Conservation (phyloP, 2,888 invertebrate species). For the Morpho achilles region DNA sequence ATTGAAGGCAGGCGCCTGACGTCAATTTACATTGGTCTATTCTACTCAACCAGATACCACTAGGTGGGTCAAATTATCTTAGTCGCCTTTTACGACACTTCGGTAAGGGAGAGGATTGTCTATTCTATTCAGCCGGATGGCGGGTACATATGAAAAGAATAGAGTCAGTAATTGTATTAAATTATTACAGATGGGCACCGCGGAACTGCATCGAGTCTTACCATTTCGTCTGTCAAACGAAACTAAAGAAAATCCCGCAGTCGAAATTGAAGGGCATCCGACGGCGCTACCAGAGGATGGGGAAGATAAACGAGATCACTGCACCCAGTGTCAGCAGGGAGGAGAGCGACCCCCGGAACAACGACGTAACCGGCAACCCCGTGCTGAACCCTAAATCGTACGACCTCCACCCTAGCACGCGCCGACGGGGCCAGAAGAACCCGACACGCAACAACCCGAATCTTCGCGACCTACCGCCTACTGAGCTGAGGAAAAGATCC, state of each 20-base stretch:
- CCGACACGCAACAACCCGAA: slow-evolving; percentile 37
- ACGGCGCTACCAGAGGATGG: slow-evolving; percentile 71
- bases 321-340: slow-evolving; percentile 62
- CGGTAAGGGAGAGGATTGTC: too few species aligned
- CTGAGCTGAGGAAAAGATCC: slow-evolving; percentile 53
- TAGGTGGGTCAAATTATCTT: too few species aligned
- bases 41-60: too few species aligned
- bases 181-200: slow-evolving; percentile 81
- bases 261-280: slow-evolving; percentile 66
- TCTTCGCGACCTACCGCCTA: slow-evolving; percentile 40
- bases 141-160: too few species aligned
- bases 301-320: slow-evolving; percentile 77
- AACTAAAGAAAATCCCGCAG: slow-evolving; percentile 71
- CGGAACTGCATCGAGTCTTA: slow-evolving; percentile 81
- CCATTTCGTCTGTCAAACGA: slow-evolving; percentile 85
- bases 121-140: too few species aligned
- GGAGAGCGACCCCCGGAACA: slow-evolving; percentile 50
- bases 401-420: slow-evolving; percentile 50
- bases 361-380: slow-evolving; percentile 59
- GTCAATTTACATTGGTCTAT: too few species aligned
- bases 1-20: too few species aligned
- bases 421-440: slow-evolving; percentile 34
- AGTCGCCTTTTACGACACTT: too few species aligned
- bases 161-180: too few species aligned
- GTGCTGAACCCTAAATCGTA: slow-evolving; percentile 55